Evolutionary conservation across 2,113 vertebrate species (phyloP).

Genomic region (Bujurquina vittata): DNA sequence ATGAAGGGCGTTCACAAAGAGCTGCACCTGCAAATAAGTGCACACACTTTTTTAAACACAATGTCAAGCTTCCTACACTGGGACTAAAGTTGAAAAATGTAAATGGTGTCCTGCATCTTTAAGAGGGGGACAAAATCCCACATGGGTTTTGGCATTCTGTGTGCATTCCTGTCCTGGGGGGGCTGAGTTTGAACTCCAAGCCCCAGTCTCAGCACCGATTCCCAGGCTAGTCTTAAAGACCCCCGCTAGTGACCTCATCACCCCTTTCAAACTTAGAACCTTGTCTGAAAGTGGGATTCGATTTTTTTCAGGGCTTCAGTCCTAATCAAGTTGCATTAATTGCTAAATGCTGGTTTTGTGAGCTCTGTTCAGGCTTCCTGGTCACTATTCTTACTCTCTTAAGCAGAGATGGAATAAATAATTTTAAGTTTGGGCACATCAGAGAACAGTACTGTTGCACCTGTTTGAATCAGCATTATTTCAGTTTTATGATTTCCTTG

Average conservation of each 20-base stretch:
- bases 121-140: constrained; percentile 43
- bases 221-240: constrained; percentile 70
- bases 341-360: neutral
- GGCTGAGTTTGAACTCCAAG: constrained; percentile 56
- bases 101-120: constrained; percentile 58
- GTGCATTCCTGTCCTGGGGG: constrained; percentile 62
- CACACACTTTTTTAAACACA: neutral
- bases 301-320: constrained; percentile 38
- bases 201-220: constrained; percentile 55
- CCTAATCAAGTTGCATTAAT: neutral
- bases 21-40: neutral
- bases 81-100: neutral
- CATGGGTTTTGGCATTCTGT: constrained; percentile 61
- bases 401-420: neutral
- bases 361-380: neutral
- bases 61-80: neutral
- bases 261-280: constrained; percentile 54
- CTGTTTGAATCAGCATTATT: neutral
- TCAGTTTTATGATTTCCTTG: neutral
- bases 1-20: neutral
- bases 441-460: neutral
- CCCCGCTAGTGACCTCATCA: constrained; percentile 70
- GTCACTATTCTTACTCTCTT: neutral
- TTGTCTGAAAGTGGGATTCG: constrained; percentile 31
- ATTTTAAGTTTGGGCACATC: neutral